Evolutionary conservation across 2,888 invertebrate genomes (phyloP).

Genomic region (Stenoptilia bipunctidactyla): DNA sequence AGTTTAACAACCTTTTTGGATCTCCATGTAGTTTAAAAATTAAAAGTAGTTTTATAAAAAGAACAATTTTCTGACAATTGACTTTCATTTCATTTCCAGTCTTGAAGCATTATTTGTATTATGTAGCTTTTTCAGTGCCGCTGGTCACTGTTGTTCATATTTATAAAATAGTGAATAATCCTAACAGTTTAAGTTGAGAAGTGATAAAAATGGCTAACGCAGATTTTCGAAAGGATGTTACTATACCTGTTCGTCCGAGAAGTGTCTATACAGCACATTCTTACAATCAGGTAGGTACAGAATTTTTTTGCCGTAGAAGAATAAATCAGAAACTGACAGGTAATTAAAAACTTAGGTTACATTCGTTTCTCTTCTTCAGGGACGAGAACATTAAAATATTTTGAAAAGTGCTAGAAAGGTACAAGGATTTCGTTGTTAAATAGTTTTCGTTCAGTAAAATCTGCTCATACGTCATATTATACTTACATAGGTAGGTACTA

Average conservation of each 20-base stretch:
- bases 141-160: constrained; percentile 51
- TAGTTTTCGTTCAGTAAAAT: too few species aligned
- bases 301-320: too few species aligned
- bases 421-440: too few species aligned
- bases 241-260: constrained; percentile 71
- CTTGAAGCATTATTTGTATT: constrained; percentile 47
- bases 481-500: too few species aligned
- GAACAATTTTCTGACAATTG: constrained; percentile 45
- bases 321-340: too few species aligned
- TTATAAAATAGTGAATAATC: constrained; percentile 51
- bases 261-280: constrained; percentile 79
- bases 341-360: too few species aligned
- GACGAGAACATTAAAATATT: too few species aligned
- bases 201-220: constrained; percentile 60
- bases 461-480: too few species aligned
- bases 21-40: neutral
- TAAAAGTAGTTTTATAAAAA: constrained; percentile 26
- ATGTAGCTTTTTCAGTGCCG: constrained; percentile 55
- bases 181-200: constrained; percentile 45
- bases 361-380: too few species aligned
- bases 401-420: too few species aligned
- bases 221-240: constrained; percentile 61
- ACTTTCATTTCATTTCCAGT: constrained; percentile 31
- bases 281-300: constrained; percentile 68
- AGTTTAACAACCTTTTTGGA: constrained; percentile 2